Conservation (phyloP, 92 coral and sea anemone species). For the Zoanthus sansibaricus region DNA sequence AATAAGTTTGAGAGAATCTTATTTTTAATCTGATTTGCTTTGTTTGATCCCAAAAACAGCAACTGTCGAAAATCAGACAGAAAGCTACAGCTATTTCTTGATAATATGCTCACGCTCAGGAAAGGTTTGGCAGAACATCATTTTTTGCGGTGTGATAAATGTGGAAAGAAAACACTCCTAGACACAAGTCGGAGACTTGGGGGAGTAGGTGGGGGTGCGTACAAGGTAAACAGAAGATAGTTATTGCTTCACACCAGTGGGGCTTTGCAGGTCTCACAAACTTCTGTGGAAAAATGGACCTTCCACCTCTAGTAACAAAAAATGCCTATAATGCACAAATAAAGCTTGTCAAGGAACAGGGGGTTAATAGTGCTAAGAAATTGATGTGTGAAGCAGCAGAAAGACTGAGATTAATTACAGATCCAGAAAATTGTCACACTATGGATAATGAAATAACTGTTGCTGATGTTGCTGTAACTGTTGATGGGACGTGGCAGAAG, state of each 20-base stretch:
- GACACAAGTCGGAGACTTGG: slow-evolving; percentile 61
- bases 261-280: slow-evolving; percentile 63
- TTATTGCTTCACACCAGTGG: slow-evolving; percentile 60
- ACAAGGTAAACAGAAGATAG: slow-evolving; percentile 67
- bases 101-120: slow-evolving; percentile 8
- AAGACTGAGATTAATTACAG: slow-evolving; percentile 56
- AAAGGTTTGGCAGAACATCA: slow-evolving; percentile 41
- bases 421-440: slow-evolving; percentile 35
- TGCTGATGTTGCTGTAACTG: slow-evolving; percentile 66
- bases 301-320: slow-evolving; percentile 71
- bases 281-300: slow-evolving; percentile 75
- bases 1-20: no score
- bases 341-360: slow-evolving; percentile 61
- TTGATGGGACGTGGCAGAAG: slow-evolving; percentile 78
- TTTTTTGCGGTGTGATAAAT: slow-evolving; percentile 39
- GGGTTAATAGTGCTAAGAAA: slow-evolving; percentile 57
- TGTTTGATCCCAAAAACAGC: slow-evolving; percentile 1
- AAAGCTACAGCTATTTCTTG: slow-evolving; percentile 20
- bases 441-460: slow-evolving; percentile 34
- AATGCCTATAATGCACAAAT: slow-evolving; percentile 67
- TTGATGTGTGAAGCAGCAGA: slow-evolving; percentile 68
- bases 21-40: no score
- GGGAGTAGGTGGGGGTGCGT: slow-evolving; percentile 70
- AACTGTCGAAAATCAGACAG: slow-evolving; percentile 16
- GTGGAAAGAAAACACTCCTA: slow-evolving; percentile 52